phyloP scores from a whole-genome alignment of 2,797 vertebrate species.

The Echiichthys vipera region DNA sequence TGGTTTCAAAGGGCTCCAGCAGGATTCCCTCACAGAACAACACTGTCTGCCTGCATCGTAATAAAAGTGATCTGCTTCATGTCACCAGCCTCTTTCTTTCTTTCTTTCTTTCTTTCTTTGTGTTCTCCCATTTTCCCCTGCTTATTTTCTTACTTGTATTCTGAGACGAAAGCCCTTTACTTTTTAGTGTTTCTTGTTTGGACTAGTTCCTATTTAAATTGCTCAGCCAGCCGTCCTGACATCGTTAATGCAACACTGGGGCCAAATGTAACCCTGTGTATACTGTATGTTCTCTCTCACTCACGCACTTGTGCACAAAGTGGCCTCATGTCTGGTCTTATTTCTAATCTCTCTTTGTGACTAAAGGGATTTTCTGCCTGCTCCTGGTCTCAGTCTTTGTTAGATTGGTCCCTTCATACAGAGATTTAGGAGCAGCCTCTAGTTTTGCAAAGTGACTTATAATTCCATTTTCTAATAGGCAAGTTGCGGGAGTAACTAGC shows the following conservation, averaged over 20 bases:
- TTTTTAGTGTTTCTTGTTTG: slow-evolving; percentile 86
- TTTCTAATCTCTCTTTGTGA: slow-evolving; percentile 79
- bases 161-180: slow-evolving; percentile 83
- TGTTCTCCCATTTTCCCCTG: not conserved
- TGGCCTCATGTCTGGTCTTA: slow-evolving; percentile 84
- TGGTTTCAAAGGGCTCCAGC: slow-evolving; percentile 81
- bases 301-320: slow-evolving; percentile 22
- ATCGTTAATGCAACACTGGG: slow-evolving; percentile 81
- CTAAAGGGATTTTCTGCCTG: slow-evolving; percentile 61
- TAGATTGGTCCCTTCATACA: slow-evolving; percentile 17
- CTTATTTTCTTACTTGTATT: slow-evolving; percentile 53
- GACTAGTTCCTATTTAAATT: slow-evolving; percentile 86
- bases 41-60: slow-evolving; percentile 84
- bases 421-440: slow-evolving; percentile 29
- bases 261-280: slow-evolving; percentile 82
- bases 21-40: slow-evolving; percentile 87
- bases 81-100: slow-evolving; percentile 83
- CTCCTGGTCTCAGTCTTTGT: slow-evolving; percentile 65
- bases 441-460: slow-evolving; percentile 34
- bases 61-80: slow-evolving; percentile 91
- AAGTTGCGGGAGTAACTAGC: slow-evolving; percentile 38
- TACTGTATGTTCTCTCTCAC: slow-evolving; percentile 12
- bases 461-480: slow-evolving; percentile 40
- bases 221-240: slow-evolving; percentile 64
- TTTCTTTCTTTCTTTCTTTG: slow-evolving; percentile 8